phyloP scores from a whole-genome alignment of 1,140 invertebrate genomes.

The Aphelinus atriplicis region DNA sequence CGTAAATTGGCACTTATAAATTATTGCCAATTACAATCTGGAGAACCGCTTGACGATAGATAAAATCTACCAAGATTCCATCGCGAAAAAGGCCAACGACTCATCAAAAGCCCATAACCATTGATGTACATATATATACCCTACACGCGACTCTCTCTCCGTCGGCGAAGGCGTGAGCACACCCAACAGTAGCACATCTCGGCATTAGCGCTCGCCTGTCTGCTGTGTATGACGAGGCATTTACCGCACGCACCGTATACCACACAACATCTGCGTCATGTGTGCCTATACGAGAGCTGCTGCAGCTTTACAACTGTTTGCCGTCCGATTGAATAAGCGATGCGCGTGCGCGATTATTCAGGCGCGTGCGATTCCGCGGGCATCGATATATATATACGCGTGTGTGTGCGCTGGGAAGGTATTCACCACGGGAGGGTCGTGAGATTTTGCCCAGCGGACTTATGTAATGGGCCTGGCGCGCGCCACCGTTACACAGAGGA shows the following conservation, averaged over 20 bases:
- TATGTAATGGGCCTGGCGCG: too few relatives aligned
- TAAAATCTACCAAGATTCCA: too few relatives aligned
- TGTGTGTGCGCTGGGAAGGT: too few relatives aligned
- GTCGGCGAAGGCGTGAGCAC: too few relatives aligned
- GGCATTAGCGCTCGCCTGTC: neutral
- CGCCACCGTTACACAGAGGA: too few relatives aligned
- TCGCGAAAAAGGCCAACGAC: conserved; percentile 2
- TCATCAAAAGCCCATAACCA: conserved; percentile 33
- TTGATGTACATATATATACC: too few relatives aligned
- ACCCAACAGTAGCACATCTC: neutral
- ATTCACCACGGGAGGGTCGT: neutral
- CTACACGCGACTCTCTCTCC: too few relatives aligned
- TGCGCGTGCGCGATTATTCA: neutral
- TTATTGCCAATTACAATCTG: too few relatives aligned
- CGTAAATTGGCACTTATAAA: too few relatives aligned
- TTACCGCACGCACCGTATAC: conserved; percentile 14
- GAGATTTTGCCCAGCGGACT: too few relatives aligned
- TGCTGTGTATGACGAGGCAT: conserved; percentile 18
- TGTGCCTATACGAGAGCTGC: neutral
- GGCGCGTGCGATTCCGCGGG: neutral
- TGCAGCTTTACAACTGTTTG: conserved; percentile 33
- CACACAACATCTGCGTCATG: conserved; percentile 26
- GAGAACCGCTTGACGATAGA: too few relatives aligned
- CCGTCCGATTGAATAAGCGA: conserved; percentile 33
- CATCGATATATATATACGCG: too few relatives aligned